Conservation (phyloP, 30 jellyfish, hydroid and myxozoan species). For the Cassiopea xamachana region DNA sequence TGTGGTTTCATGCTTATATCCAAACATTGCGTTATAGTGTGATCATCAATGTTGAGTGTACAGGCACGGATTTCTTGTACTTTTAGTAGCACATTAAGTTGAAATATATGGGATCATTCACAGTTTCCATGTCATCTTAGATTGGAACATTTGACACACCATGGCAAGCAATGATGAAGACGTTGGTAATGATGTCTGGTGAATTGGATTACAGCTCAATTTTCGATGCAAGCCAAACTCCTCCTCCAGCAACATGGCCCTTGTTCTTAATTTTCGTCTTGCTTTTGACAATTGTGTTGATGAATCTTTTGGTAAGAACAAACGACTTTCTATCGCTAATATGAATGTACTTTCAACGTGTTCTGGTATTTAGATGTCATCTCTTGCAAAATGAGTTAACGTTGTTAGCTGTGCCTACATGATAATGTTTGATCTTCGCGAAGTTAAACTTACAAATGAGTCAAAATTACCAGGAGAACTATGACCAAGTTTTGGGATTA, state of each 20-base stretch:
- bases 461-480: too few species aligned
- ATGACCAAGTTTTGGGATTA: too few species aligned
- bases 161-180: constrained; percentile 72
- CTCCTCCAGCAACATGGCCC: constrained; percentile 84
- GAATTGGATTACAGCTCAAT: constrained; percentile 82
- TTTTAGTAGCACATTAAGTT: too few species aligned
- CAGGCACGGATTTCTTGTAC: too few species aligned
- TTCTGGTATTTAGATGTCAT: background rate
- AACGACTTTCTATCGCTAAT: background rate
- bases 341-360: background rate
- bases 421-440: too few species aligned
- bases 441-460: too few species aligned
- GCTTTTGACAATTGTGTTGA: constrained; percentile 77
- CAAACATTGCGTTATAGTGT: too few species aligned
- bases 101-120: too few species aligned
- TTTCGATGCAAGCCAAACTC: constrained; percentile 52
- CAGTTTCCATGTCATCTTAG: constrained; percentile 25
- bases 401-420: too few species aligned
- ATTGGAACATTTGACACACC: constrained; percentile 84
- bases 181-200: constrained; percentile 96
- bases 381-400: too few species aligned
- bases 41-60: too few species aligned
- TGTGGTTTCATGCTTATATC: too few species aligned
- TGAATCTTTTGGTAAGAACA: constrained; percentile 83
- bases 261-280: constrained; percentile 70